A percentile compares a stretch with the other conserved stretches of the same genome.
Conservation (phyloP, 2,888 invertebrate genomes). For the Bellardia pandia region DNA sequence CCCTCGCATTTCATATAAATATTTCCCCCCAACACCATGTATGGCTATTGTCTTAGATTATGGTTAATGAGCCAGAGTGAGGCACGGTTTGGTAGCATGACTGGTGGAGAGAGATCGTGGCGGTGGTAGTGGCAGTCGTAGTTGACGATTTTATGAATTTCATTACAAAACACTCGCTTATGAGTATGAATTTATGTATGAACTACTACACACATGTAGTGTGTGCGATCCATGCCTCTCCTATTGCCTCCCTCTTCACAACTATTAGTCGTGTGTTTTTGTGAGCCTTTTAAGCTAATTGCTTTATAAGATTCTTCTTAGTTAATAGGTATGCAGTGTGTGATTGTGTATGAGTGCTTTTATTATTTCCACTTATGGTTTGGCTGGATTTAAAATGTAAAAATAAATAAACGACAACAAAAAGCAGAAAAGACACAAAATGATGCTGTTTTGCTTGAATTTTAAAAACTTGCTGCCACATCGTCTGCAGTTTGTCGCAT, state of each 20-base stretch:
- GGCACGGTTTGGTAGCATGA: constrained; percentile 1
- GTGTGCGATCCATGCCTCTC: background rate
- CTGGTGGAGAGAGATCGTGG: constrained; percentile 2
- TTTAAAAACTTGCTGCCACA: constrained; percentile 62
- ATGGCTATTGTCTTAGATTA: constrained; percentile 59
- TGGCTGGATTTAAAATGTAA: constrained; percentile 61
- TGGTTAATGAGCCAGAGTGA: constrained; percentile 62
- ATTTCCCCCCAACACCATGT: constrained; percentile 32
- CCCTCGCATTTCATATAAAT: constrained; percentile 36
- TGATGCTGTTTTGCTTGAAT: constrained; percentile 37
- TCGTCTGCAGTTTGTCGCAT: constrained; percentile 54
- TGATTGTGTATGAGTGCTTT: constrained; percentile 63
- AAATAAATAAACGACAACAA: constrained; percentile 4
- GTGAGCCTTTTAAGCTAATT: constrained; percentile 66
- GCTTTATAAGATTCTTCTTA: constrained; percentile 55
- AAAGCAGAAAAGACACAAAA: background rate
- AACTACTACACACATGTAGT: background rate
- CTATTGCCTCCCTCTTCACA: background rate
- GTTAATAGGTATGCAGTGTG: constrained; percentile 9
- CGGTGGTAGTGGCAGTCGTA: constrained; percentile 18
- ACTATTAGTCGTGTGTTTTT: constrained; percentile 4
- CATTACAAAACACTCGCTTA: constrained; percentile 39
- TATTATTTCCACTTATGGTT: constrained; percentile 61
- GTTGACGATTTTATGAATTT: constrained; percentile 40
- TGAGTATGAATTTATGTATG: constrained; percentile 27